Evolutionary conservation across 2,113 vertebrate species (phyloP).

Genomic region (Capreolus pygargus): DNA sequence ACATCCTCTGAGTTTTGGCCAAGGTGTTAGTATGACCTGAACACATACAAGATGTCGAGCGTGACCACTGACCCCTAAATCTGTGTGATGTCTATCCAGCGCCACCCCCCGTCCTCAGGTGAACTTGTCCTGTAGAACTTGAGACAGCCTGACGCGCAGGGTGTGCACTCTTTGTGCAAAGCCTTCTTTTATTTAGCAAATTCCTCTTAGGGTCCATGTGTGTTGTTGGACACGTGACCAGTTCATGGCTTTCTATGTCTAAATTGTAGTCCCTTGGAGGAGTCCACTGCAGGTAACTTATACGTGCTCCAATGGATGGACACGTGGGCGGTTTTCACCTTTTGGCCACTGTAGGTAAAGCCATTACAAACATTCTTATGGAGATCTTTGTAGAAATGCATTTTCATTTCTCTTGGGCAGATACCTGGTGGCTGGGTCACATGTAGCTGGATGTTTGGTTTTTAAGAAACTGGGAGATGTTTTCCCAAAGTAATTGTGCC

Average conservation of each 20-base stretch:
- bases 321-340: background rate
- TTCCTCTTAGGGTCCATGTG: background rate
- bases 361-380: background rate
- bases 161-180: background rate
- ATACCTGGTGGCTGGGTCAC: background rate
- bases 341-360: background rate
- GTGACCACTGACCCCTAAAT: background rate
- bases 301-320: background rate
- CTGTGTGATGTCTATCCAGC: too few relatives aligned
- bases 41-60: background rate
- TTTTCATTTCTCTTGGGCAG: background rate
- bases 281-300: background rate
- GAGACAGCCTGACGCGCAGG: background rate
- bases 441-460: background rate
- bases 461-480: background rate
- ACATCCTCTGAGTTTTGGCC: background rate
- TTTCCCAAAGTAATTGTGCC: background rate
- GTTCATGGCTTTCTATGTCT: background rate
- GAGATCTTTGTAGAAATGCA: background rate
- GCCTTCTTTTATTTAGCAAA: background rate
- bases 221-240: rapidly evolving
- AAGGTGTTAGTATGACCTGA: background rate
- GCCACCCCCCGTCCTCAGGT: background rate
- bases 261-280: background rate
- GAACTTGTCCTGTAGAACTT: background rate